Conservation (phyloP, 2,113 vertebrate genomes). For the Cariama cristata region DNA sequence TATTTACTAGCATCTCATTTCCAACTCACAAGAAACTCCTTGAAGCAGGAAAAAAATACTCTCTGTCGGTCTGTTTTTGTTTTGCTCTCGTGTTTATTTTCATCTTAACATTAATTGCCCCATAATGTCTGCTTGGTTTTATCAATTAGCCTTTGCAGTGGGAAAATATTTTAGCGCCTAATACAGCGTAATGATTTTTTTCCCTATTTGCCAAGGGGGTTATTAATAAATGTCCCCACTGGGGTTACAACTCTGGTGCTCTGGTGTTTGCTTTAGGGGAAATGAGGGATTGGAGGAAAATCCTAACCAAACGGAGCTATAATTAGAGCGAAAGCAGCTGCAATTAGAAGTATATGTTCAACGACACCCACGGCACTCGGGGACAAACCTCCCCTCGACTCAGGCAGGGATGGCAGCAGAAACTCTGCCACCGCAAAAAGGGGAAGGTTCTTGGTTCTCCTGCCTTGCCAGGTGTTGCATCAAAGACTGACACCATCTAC, state of each 20-base stretch:
- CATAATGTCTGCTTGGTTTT: slow-evolving; percentile 64
- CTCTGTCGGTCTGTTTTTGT: slow-evolving; percentile 60
- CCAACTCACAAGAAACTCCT: background rate
- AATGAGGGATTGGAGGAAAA: slow-evolving; percentile 82
- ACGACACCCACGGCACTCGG: background rate
- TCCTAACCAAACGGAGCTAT: slow-evolving; percentile 83
- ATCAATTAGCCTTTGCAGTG: slow-evolving; percentile 81
- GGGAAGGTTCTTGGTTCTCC: background rate
- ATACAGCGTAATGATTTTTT: slow-evolving; percentile 80
- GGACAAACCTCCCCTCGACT: slow-evolving; percentile 19
- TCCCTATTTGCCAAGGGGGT: slow-evolving; percentile 79
- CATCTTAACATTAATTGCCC: slow-evolving; percentile 75
- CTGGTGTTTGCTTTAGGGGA: slow-evolving; percentile 84
- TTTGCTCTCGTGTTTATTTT: slow-evolving; percentile 61
- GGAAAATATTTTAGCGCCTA: slow-evolving; percentile 76
- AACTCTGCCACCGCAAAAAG: background rate
- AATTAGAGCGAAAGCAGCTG: slow-evolving; percentile 83
- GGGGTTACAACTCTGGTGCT: slow-evolving; percentile 78
- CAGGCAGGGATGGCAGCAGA: background rate
- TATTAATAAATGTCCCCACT: slow-evolving; percentile 83
- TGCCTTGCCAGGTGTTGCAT: background rate
- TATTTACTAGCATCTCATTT: slow-evolving; percentile 42
- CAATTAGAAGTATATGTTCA: slow-evolving; percentile 82
- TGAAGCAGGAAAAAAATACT: background rate
- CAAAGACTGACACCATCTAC: background rate